Conservation (phyloP, 1,140 invertebrate genomes). For the Drosophila navojoa region DNA sequence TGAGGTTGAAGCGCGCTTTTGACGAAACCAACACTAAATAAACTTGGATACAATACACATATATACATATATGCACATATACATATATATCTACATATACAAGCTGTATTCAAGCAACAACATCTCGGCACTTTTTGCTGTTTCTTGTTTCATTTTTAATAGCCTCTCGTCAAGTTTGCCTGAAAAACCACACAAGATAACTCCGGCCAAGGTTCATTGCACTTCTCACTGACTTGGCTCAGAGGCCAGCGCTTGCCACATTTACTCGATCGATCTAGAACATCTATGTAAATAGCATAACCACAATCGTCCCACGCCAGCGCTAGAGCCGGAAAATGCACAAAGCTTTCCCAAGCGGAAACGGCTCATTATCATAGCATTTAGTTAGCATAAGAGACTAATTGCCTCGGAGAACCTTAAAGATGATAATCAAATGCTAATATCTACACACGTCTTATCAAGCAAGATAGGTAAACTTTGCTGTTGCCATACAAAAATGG, state of each 20-base stretch:
- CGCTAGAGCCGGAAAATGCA: background rate
- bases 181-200: constrained; percentile 54
- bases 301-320: constrained; percentile 14
- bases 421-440: no score
- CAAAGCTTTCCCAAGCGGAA: constrained; percentile 42
- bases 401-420: no score
- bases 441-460: constrained; percentile 22
- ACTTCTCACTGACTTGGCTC: constrained; percentile 8
- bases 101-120: no score
- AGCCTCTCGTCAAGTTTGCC: constrained; percentile 59
- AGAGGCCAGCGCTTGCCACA: constrained; percentile 4
- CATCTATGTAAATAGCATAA: constrained; percentile 39
- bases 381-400: constrained; percentile 21
- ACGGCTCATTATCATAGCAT: constrained; percentile 61
- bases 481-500: constrained; percentile 9
- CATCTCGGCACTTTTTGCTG: background rate
- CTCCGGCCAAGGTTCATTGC: constrained; percentile 58
- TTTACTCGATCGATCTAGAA: constrained; percentile 40
- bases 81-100: background rate
- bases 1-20: background rate
- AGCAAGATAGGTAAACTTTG: constrained; percentile 10
- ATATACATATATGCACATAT: no score
- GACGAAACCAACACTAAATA: background rate
- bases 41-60: no score
- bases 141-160: constrained; percentile 48